These are phyloP conservation scores for Xenopus tropicalis DNA, from an alignment of 2,113 vertebrate species.

Conservation along the genomic window UCB_Xtro_10.0 CM004447.2:68260501-68261000, in stretches of 20 bases:
- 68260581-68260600: no score
- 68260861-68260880: slow-evolving; percentile 94
- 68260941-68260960: slow-evolving; percentile 88
- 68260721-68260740: slow-evolving; percentile 88
- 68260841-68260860: slow-evolving; percentile 96
- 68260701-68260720: slow-evolving; percentile 96
- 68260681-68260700: slow-evolving; percentile 56
- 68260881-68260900: slow-evolving; percentile 94
- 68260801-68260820: slow-evolving; percentile 96
- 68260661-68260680: no score
- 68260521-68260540: no score
- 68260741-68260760: slow-evolving; percentile 91
- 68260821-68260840: slow-evolving; percentile 91
- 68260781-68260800: slow-evolving; percentile 97
- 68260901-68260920: slow-evolving; percentile 98
- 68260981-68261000: slow-evolving; percentile 87
- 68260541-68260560: no score
- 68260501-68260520: no score
- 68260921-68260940: slow-evolving; percentile 95
- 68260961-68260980: slow-evolving; percentile 94
- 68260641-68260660: no score
- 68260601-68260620: no score
- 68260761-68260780: slow-evolving; percentile 87
- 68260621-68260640: no score
- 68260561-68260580: no score